These are phyloP conservation scores for Aphidius ervi DNA, from an alignment of 1,140 invertebrate genomes.

Conservation along the genomic window DNA sequence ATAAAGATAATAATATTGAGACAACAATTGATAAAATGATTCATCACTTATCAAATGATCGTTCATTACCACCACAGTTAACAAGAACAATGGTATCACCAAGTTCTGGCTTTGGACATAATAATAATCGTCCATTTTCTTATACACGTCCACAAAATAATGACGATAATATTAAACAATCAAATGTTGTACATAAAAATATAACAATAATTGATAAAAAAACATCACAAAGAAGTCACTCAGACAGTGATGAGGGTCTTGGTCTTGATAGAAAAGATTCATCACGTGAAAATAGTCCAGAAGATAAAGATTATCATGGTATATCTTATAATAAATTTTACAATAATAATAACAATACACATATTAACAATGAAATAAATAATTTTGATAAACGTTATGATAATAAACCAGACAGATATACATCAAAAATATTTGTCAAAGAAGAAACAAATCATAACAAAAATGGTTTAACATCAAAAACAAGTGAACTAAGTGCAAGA, in stretches of 20 bases:
- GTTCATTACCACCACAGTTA: constrained; percentile 62
- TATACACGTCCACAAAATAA: constrained; percentile 61
- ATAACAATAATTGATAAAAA: constrained; percentile 61
- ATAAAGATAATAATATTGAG: constrained; percentile 33
- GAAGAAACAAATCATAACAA: constrained; percentile 16
- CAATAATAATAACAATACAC: constrained; percentile 35
- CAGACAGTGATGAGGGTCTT: constrained; percentile 72
- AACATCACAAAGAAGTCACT: constrained; percentile 54
- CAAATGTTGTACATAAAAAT: constrained; percentile 32
- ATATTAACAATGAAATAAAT: constrained; percentile 47
- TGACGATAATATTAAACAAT: constrained; percentile 31
- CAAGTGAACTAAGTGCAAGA: constrained; percentile 64
- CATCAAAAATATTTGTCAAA: constrained; percentile 48
- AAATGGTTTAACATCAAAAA: constrained; percentile 38
- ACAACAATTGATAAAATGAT: constrained; percentile 50
- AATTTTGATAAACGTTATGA: constrained; percentile 37
- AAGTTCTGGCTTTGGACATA: constrained; percentile 59
- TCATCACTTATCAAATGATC: constrained; percentile 43
- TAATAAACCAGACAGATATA: constrained; percentile 42
- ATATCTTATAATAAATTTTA: constrained; percentile 36
- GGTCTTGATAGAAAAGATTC: constrained; percentile 61
- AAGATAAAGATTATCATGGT: constrained; percentile 45
- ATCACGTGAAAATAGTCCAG: constrained; percentile 47
- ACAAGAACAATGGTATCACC: constrained; percentile 58
- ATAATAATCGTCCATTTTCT: constrained; percentile 72